These are phyloP conservation scores for Holothuria leucospilota DNA, from an alignment of 53 echinoderm and acorn worm genomes.

Conservation along the genomic window DNA sequence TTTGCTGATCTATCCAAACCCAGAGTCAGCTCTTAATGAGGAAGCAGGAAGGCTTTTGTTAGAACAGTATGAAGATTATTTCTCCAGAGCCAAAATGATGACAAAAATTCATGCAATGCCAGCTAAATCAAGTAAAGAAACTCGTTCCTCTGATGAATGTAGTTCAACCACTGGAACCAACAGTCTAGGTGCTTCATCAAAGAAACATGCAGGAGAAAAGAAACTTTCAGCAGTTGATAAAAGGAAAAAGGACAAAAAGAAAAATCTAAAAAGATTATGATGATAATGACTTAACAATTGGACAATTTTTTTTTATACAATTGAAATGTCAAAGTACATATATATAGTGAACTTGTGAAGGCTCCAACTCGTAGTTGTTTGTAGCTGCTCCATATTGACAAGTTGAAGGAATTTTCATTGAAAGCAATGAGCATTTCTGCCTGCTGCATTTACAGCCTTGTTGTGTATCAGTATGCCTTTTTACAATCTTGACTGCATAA, in stretches of 20 bases:
- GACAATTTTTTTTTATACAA: too few species aligned
- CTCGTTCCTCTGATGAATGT: slow-evolving; percentile 77
- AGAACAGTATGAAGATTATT: slow-evolving; percentile 97
- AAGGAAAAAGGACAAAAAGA: slow-evolving; percentile 94
- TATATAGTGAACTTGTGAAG: too few species aligned
- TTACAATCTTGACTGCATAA: too few species aligned
- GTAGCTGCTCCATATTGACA: too few species aligned
- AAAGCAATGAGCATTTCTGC: too few species aligned
- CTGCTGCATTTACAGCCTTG: too few species aligned
- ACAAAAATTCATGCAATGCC: slow-evolving; percentile 95
- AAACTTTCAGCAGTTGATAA: slow-evolving; percentile 86
- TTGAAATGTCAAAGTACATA: too few species aligned
- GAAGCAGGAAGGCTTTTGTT: slow-evolving; percentile 92
- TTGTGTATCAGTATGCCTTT: too few species aligned
- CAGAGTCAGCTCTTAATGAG: slow-evolving; percentile 98
- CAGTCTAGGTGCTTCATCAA: slow-evolving; percentile 73
- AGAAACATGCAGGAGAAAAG: slow-evolving; percentile 99
- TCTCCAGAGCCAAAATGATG: slow-evolving; percentile 98
- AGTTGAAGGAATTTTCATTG: too few species aligned
- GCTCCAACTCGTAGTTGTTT: too few species aligned
- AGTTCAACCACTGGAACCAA: slow-evolving; percentile 75
- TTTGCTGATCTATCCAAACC: slow-evolving; percentile 97
- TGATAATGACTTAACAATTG: neutral
- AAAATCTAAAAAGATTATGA: slow-evolving; percentile 98
- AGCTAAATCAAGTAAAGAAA: slow-evolving; percentile 74